Evolutionary conservation across 2,797 vertebrate genomes (phyloP).

Genomic region (Hipposideros larvatus): DNA sequence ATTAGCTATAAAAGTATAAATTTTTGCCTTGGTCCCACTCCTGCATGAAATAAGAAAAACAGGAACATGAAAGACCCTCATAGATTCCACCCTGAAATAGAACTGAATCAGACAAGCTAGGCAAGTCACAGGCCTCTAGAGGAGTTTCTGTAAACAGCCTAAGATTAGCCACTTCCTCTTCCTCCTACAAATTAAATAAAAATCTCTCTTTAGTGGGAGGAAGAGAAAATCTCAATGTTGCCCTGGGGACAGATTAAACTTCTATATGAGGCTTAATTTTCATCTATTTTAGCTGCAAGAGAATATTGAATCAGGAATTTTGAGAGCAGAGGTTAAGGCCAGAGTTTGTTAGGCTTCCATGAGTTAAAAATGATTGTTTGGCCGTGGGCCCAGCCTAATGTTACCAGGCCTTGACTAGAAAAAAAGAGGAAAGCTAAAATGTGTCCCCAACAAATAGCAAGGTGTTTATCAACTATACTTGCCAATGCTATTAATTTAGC

Average conservation of each 20-base stretch:
- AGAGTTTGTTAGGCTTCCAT: constrained; percentile 17
- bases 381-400: constrained; percentile 6
- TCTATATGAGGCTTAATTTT: constrained; percentile 81
- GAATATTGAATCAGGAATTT: constrained; percentile 41
- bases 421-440: neutral
- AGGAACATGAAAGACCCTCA: constrained; percentile 4
- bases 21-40: neutral
- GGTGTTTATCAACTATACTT: neutral
- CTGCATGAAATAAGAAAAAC: constrained; percentile 41
- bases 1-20: neutral
- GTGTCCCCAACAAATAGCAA: neutral
- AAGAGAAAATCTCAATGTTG: constrained; percentile 70
- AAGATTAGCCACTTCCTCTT: constrained; percentile 65
- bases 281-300: constrained; percentile 68
- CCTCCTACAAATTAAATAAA: constrained; percentile 57
- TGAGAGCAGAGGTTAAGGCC: constrained; percentile 59
- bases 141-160: constrained; percentile 65
- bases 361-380: constrained; percentile 63
- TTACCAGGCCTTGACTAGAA: neutral
- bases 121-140: constrained; percentile 22
- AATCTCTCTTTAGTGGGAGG: constrained; percentile 74
- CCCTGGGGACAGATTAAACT: constrained; percentile 80
- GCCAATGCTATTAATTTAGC: neutral
- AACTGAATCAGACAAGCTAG: constrained; percentile 24
- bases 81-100: constrained; percentile 58